A percentile compares a stretch with the other conserved stretches of the same genome.
Evolutionary conservation across 2,888 invertebrate genomes (phyloP).

Genomic region (Rutpela maculata): DNA sequence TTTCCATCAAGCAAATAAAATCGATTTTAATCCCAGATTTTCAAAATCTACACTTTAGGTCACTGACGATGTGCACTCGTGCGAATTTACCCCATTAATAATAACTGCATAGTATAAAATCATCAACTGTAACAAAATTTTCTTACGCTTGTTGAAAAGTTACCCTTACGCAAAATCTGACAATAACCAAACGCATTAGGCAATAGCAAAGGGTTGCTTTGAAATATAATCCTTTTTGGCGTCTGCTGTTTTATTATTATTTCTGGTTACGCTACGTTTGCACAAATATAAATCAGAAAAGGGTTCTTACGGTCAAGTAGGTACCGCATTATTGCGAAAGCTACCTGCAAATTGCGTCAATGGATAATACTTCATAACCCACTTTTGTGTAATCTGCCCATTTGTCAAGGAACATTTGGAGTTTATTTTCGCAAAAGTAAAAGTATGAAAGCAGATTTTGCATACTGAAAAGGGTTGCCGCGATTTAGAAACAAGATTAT

Average conservation of each 20-base stretch:
- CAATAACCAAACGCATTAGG: slow-evolving; percentile 37
- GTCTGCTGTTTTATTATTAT: slow-evolving; percentile 43
- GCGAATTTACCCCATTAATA: background rate
- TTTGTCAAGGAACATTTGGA: slow-evolving; percentile 13
- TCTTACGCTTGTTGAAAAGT: background rate
- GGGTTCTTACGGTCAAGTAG: slow-evolving; percentile 57
- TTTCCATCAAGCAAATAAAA: no score
- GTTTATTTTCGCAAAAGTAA: background rate
- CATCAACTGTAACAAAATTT: slow-evolving; percentile 7
- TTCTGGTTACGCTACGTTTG: slow-evolving; percentile 45
- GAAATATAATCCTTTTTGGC: slow-evolving; percentile 43
- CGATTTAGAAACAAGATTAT: background rate
- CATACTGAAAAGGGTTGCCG: background rate
- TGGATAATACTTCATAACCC: slow-evolving; percentile 11
- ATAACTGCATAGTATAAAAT: background rate
- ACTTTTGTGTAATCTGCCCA: slow-evolving; percentile 5
- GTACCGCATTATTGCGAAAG: slow-evolving; percentile 40
- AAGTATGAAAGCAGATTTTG: background rate
- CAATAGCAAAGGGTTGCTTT: slow-evolving; percentile 36
- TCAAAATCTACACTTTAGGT: background rate
- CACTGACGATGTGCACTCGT: background rate
- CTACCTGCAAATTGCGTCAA: slow-evolving; percentile 58
- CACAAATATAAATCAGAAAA: slow-evolving; percentile 51
- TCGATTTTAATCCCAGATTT: background rate
- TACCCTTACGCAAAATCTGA: slow-evolving; percentile 43